A percentile compares a stretch with the other conserved stretches of the same genome.
Conservation (phyloP, 2,888 invertebrate species). For the Abrostola tripartita region DNA sequence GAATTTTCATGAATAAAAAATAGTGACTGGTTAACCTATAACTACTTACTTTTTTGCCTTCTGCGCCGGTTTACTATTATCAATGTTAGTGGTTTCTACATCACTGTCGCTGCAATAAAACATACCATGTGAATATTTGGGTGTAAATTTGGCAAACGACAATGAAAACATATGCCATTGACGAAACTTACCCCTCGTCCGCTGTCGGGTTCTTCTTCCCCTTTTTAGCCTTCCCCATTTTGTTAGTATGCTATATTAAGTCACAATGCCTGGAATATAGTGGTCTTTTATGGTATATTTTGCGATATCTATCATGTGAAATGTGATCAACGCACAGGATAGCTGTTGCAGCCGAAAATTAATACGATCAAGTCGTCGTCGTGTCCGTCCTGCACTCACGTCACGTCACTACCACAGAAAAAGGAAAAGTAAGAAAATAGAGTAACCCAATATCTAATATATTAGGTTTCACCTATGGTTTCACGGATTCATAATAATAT, state of each 20-base stretch:
- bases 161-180: conserved; percentile 72
- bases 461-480: conserved; percentile 9
- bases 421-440: conserved; percentile 39
- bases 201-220: conserved; percentile 92
- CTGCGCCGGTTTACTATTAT: conserved; percentile 76
- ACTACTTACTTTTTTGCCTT: conserved; percentile 83
- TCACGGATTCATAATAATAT: not conserved
- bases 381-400: conserved; percentile 69
- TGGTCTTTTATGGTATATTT: conserved; percentile 76
- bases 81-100: conserved; percentile 82
- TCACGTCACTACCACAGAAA: conserved; percentile 50
- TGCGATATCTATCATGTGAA: conserved; percentile 86
- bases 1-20: conserved; percentile 25
- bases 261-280: conserved; percentile 79
- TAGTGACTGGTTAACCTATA: conserved; percentile 74
- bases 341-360: conserved; percentile 71
- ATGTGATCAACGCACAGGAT: conserved; percentile 76
- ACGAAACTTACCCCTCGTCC: conserved; percentile 91
- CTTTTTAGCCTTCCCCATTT: conserved; percentile 94
- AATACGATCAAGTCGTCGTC: conserved; percentile 75
- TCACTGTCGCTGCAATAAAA: conserved; percentile 90
- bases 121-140: conserved; percentile 45
- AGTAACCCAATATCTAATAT: not conserved
- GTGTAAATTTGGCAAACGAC: conserved; percentile 52
- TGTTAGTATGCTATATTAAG: conserved; percentile 74